Evolutionary conservation across 2,888 invertebrate species (phyloP).

Genomic region (Plemyria rubiginata): DNA sequence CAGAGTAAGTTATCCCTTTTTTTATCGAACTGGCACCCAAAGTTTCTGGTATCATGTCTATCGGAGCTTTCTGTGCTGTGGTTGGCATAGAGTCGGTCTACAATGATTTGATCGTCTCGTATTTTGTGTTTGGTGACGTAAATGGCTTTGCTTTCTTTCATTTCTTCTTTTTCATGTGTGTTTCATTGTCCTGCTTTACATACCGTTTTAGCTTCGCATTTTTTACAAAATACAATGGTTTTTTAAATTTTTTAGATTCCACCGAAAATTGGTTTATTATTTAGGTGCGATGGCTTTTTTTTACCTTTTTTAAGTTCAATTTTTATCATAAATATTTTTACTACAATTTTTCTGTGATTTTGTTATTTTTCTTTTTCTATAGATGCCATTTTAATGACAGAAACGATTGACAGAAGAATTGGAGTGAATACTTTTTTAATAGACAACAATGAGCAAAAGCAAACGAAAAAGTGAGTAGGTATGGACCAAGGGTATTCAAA

Average conservation of each 20-base stretch:
- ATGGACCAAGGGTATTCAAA: too few relatives aligned
- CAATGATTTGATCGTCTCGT: conserved; percentile 35
- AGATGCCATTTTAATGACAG: conserved; percentile 9
- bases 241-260: background rate
- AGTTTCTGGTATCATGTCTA: conserved; percentile 46
- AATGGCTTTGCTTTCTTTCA: conserved; percentile 61
- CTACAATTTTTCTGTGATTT: conserved; percentile 23
- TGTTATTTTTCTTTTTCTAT: conserved; percentile 3
- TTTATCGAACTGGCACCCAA: conserved; percentile 58
- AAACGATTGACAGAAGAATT: conserved; percentile 10
- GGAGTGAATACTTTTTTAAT: conserved; percentile 1
- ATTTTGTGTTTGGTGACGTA: conserved; percentile 52
- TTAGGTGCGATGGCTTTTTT: background rate
- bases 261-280: background rate
- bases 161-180: conserved; percentile 54
- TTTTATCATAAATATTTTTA: conserved; percentile 8
- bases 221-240: background rate
- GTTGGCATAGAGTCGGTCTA: conserved; percentile 31
- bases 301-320: background rate
- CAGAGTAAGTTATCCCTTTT: conserved; percentile 50
- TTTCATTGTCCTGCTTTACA: conserved; percentile 55
- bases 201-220: conserved; percentile 36
- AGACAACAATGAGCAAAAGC: too few relatives aligned
- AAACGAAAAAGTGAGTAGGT: too few relatives aligned
- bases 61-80: conserved; percentile 29